Evolutionary conservation across 1,140 invertebrate species (phyloP).

Genomic region (Drosophila ananassae): DNA sequence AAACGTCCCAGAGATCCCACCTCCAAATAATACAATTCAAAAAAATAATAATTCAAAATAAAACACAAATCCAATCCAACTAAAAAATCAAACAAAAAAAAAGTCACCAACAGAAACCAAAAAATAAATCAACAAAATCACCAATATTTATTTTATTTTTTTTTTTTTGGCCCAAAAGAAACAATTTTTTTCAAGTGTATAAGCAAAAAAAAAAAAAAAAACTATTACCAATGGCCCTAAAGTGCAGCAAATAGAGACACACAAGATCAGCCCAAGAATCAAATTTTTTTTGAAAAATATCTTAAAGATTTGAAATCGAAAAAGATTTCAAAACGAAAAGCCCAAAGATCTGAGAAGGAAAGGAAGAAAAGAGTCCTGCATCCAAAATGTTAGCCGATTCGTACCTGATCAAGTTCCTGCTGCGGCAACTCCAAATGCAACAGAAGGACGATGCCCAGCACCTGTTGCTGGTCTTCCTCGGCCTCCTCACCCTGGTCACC

Average conservation of each 20-base stretch:
- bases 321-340: neutral
- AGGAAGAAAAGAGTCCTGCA: neutral
- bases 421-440: conserved; percentile 68
- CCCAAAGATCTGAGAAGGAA: neutral
- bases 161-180: neutral
- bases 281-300: neutral
- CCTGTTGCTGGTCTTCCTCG: conserved; percentile 85
- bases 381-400: conserved; percentile 71
- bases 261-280: neutral
- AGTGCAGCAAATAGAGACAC: conserved; percentile 41
- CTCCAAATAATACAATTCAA: neutral
- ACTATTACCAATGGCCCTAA: conserved; percentile 58
- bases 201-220: conserved; percentile 51
- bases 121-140: neutral
- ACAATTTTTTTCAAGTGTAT: neutral
- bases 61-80: neutral
- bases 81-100: conserved; percentile 15
- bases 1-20: conserved; percentile 3
- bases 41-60: neutral
- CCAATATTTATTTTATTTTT: neutral
- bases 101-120: neutral
- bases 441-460: conserved; percentile 73
- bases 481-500: conserved; percentile 84
- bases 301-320: neutral
- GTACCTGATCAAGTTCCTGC: conserved; percentile 77